Evolutionary conservation across 2,888 invertebrate species (phyloP).

Genomic region (Diabrotica balteata): DNA sequence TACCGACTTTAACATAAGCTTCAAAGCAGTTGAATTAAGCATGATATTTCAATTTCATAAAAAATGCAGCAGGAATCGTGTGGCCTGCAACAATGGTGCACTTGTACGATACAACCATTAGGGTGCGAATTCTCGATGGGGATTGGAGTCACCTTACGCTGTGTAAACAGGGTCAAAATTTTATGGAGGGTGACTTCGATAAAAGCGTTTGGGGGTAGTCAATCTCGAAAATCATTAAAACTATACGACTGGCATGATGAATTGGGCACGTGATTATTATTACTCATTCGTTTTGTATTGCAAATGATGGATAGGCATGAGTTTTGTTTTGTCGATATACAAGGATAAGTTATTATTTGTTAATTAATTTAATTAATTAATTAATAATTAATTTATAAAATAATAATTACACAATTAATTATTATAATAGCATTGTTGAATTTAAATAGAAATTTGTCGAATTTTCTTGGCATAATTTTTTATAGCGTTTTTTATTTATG

Average conservation of each 20-base stretch:
- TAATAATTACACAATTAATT: too few species aligned
- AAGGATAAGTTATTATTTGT: too few species aligned
- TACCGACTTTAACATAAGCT: too few species aligned
- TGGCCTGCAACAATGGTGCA: slow-evolving; percentile 9
- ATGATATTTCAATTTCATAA: background rate
- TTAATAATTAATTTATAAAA: too few species aligned
- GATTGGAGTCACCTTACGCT: slow-evolving; percentile 22
- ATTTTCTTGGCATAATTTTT: too few species aligned
- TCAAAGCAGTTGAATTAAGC: too few species aligned
- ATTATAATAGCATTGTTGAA: too few species aligned
- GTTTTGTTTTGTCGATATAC: too few species aligned
- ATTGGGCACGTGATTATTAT: slow-evolving; percentile 8
- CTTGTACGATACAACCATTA: slow-evolving; percentile 17
- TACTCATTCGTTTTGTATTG: slow-evolving; percentile 6
- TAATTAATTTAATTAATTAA: too few species aligned
- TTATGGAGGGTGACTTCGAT: slow-evolving; percentile 18
- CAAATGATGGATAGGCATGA: too few species aligned
- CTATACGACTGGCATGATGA: slow-evolving; percentile 3
- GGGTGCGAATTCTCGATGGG: slow-evolving; percentile 18
- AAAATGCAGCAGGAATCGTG: slow-evolving; percentile 6
- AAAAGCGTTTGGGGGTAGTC: slow-evolving; percentile 7
- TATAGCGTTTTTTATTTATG: too few species aligned
- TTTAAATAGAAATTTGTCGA: too few species aligned
- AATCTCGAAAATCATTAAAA: slow-evolving; percentile 21
- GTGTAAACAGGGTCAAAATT: slow-evolving; percentile 17